Base-by-base conservation (phyloP, 2,888 invertebrate genomes). In the Drosophila helvetica region DNA sequence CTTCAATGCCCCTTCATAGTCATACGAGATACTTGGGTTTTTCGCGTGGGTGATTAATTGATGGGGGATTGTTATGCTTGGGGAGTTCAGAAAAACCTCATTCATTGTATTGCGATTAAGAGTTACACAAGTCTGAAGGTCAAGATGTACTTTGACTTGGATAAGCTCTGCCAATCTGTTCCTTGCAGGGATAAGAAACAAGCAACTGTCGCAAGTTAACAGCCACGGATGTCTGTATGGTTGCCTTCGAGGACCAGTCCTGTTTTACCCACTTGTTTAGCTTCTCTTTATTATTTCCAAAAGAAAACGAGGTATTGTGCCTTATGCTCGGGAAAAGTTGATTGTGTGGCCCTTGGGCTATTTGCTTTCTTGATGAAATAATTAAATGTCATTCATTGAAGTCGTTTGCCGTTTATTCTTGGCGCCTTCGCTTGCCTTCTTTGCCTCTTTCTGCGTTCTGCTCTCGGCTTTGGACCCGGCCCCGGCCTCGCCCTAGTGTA, bases 311-410 rank as follows among this genome's bases (percentile, higher is more conserved):
- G 70, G 71, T 71, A 60, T 78, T 61, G 74, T 86, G 83, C 66
- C 88, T 73, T 76, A 70, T 76, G 80, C 66, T 61, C 63, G 75
- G 38, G 67, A 63, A 53, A 67, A 84, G 84, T 86, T 84, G 78
- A 85, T 87, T 84, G 79, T 81, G 81, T 78, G 80, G 61, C 72
- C 89, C 82, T 82, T 71, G 71, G 84, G 87, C 77, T 87, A 82
- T 87, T 86, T 87, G 82, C 89, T 85, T 85, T 78, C 88, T 79
- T 88, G 87, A 86, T 86, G 87, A 86, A 86, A 86, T 89, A 86
- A 89, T 86, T 89, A 86, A 89, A 86, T 88, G 89, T 85, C 89
- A 81, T 84, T 85, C 85, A 85, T 74, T 84, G 81, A 77, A 81
- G 85, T 57, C 68, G 77, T 70, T 73, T 78, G 68, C 70, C 67